phyloP scores from a whole-genome alignment of 1,140 invertebrate species.

The Solenopsis fugax region DNA sequence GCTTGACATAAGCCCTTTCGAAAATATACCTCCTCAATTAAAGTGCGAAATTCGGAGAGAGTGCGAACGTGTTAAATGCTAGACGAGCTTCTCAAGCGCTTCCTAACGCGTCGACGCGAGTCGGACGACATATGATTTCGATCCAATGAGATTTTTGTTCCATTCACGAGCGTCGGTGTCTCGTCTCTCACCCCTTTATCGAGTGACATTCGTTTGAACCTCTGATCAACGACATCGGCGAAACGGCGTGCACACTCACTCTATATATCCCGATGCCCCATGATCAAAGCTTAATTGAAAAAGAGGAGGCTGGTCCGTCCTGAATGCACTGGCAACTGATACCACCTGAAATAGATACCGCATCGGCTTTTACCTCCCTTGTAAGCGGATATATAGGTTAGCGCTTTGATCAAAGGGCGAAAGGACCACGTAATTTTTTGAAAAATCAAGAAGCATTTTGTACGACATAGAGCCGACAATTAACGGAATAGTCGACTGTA shows the following conservation, averaged over 20 bases:
- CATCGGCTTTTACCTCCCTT: constrained; percentile 57
- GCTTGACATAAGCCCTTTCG: not conserved
- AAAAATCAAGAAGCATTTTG: constrained; percentile 59
- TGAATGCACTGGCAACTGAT: constrained; percentile 71
- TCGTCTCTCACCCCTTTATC: constrained; percentile 41
- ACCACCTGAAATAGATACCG: constrained; percentile 72
- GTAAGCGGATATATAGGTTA: constrained; percentile 52
- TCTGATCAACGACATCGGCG: constrained; percentile 45
- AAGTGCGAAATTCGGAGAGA: constrained; percentile 13
- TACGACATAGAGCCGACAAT: constrained; percentile 11
- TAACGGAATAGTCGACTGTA: not conserved
- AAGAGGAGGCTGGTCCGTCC: constrained; percentile 65
- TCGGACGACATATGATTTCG: constrained; percentile 59
- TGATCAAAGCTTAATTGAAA: constrained; percentile 83
- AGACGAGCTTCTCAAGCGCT: constrained; percentile 8
- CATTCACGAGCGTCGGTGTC: constrained; percentile 32
- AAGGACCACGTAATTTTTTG: constrained; percentile 19
- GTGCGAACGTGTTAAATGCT: not conserved
- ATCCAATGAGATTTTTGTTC: constrained; percentile 59
- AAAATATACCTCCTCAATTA: constrained; percentile 15
- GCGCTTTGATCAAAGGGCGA: constrained; percentile 53
- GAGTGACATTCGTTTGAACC: constrained; percentile 63
- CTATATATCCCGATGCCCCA: constrained; percentile 69
- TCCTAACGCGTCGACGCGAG: constrained; percentile 17
- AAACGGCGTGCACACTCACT: constrained; percentile 67